These are phyloP conservation scores for Prosapia bicincta DNA, from an alignment of 2,888 invertebrate species.

Conservation along the genomic window DNA sequence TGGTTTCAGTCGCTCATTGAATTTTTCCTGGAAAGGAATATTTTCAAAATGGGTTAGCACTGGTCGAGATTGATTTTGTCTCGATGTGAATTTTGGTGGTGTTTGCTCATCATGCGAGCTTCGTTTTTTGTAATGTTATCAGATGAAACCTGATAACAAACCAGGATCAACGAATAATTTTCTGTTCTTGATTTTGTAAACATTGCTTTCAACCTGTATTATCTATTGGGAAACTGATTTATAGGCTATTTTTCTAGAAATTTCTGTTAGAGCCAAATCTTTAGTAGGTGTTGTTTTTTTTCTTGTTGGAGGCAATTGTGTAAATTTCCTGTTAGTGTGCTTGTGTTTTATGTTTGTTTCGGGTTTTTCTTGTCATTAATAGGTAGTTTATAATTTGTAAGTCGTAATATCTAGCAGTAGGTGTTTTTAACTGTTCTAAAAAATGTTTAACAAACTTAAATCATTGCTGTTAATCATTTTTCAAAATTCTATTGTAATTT, in stretches of 20 bases:
- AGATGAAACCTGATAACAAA: constrained; percentile 25
- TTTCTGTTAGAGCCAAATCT: not conserved
- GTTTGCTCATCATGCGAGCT: not conserved
- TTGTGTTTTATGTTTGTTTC: not conserved
- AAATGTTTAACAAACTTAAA: not conserved
- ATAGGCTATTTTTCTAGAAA: not conserved
- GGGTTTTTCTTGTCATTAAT: not conserved
- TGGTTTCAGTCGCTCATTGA: constrained; percentile 14
- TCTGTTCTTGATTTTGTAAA: not conserved
- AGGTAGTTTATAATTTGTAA: not conserved
- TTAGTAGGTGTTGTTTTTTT: not conserved
- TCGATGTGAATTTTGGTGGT: not conserved
- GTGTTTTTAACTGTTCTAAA: not conserved
- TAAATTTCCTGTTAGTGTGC: not conserved
- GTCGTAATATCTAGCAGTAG: not conserved
- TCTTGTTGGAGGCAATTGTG: not conserved
- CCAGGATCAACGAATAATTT: not conserved
- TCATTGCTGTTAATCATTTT: not conserved
- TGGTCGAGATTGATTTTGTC: not conserved
- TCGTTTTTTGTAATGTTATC: constrained; percentile 5
- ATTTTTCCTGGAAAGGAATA: constrained; percentile 1
- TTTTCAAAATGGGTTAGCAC: not conserved
- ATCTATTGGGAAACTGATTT: not conserved
- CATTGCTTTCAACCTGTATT: not conserved
- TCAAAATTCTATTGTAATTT: not conserved